Conservation (phyloP, 2,113 vertebrate species). For the Cricetomys ansorgei region DNA sequence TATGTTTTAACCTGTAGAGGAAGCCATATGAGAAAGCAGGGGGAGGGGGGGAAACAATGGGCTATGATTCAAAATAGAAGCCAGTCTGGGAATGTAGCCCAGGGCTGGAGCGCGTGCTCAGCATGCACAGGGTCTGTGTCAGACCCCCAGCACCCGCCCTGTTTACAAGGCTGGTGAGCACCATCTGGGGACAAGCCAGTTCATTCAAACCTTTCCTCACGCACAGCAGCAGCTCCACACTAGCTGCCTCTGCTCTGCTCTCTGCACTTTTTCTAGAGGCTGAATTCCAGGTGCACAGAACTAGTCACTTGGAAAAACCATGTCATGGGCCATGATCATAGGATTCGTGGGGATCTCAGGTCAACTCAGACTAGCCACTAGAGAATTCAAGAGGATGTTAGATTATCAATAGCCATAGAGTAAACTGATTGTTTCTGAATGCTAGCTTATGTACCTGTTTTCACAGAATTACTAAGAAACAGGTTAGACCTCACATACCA, state of each 20-base stretch:
- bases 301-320: not conserved
- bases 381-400: not conserved
- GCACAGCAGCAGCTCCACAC: not conserved
- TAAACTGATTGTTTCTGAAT: not conserved
- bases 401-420: not conserved
- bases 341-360: not conserved
- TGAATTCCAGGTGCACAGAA: not conserved
- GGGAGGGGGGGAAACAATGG: not conserved
- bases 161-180: conserved; percentile 30
- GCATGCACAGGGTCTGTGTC: not conserved
- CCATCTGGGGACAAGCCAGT: not conserved
- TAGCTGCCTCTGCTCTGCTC: not conserved
- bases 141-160: not conserved
- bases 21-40: not conserved
- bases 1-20: not conserved
- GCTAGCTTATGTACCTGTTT: not conserved
- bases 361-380: not conserved
- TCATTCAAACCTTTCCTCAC: not conserved
- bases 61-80: conserved; percentile 24
- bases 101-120: not conserved
- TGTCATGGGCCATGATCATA: not conserved
- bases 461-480: not conserved
- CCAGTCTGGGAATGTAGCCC: not conserved
- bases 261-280: not conserved
- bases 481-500: not conserved